These are phyloP conservation scores for Ornithorhynchus anatinus DNA, from an alignment of 2,113 vertebrate genomes.

Conservation along the genomic window DNA sequence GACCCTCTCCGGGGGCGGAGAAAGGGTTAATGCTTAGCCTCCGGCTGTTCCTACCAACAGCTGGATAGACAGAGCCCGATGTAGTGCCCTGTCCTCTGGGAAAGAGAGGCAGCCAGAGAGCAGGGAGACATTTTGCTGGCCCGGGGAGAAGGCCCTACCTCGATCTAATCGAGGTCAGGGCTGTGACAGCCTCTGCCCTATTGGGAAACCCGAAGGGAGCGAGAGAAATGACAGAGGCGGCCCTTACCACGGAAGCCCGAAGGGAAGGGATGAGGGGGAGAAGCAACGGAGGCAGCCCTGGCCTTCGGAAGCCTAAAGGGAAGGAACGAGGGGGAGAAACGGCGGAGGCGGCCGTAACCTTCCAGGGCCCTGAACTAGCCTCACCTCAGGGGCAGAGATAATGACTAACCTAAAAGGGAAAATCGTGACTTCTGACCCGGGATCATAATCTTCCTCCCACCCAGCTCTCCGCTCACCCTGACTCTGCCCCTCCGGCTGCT, in stretches of 20 bases:
- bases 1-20: background rate
- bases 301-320: too few relatives aligned
- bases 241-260: background rate
- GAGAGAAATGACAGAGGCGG: background rate
- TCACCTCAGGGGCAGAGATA: background rate
- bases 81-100: constrained; percentile 10
- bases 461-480: too few relatives aligned
- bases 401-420: background rate
- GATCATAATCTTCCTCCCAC: too few relatives aligned
- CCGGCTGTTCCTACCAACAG: constrained; percentile 36
- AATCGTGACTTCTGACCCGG: background rate
- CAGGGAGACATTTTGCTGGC: background rate
- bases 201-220: background rate
- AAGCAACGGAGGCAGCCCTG: background rate
- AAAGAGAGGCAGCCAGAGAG: background rate
- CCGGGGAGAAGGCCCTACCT: too few relatives aligned
- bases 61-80: constrained; percentile 21
- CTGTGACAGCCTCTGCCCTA: background rate
- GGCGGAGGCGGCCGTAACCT: too few relatives aligned
- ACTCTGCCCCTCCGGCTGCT: too few relatives aligned
- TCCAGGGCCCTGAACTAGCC: too few relatives aligned
- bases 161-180: too few relatives aligned
- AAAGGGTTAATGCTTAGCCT: too few relatives aligned
- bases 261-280: background rate
- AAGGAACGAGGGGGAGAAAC: too few relatives aligned